These are phyloP conservation scores for Yponomeuta malinellus DNA, from an alignment of 2,888 invertebrate genomes.

Conservation along the genomic window DNA sequence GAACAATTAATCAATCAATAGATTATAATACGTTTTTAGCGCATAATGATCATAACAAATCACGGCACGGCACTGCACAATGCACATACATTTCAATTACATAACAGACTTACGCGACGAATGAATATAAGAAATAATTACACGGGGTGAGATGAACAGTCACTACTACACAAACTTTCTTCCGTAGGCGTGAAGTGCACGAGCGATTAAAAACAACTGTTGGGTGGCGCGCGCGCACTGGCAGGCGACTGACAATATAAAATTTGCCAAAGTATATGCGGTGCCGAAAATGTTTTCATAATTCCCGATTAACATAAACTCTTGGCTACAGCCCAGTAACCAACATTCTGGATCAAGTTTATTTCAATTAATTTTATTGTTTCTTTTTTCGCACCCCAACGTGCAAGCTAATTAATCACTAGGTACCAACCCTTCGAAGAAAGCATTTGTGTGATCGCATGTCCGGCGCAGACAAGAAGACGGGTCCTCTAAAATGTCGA, in stretches of 20 bases:
- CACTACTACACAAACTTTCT: conserved; percentile 39
- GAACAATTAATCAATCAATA: not conserved
- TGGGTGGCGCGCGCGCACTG: conserved; percentile 38
- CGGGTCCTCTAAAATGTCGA: conserved; percentile 4
- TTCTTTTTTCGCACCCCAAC: conserved; percentile 12
- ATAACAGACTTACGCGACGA: not conserved
- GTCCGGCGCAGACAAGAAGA: conserved; percentile 9
- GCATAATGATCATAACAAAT: conserved; percentile 36
- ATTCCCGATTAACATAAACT: conserved; percentile 50
- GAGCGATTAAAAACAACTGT: conserved; percentile 37
- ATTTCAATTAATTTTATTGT: conserved; percentile 24
- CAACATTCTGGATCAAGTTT: conserved; percentile 39
- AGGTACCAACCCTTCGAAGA: conserved; percentile 3
- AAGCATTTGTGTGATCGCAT: not conserved
- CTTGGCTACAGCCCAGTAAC: conserved; percentile 56
- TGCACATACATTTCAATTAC: not conserved
- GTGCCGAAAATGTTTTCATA: conserved; percentile 56
- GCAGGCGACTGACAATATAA: conserved; percentile 42
- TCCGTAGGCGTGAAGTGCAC: conserved; percentile 23
- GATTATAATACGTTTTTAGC: too few species aligned
- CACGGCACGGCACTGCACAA: conserved; percentile 6
- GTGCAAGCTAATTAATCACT: conserved; percentile 13
- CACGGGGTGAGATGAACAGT: not conserved
- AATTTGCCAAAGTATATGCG: conserved; percentile 51
- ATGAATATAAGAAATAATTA: conserved; percentile 9